Percentiles rank a stretch among this genome's conserved stretches.
Conservation (phyloP, 2,797 vertebrate genomes). For the Threskiornis aethiopicus region DNA sequence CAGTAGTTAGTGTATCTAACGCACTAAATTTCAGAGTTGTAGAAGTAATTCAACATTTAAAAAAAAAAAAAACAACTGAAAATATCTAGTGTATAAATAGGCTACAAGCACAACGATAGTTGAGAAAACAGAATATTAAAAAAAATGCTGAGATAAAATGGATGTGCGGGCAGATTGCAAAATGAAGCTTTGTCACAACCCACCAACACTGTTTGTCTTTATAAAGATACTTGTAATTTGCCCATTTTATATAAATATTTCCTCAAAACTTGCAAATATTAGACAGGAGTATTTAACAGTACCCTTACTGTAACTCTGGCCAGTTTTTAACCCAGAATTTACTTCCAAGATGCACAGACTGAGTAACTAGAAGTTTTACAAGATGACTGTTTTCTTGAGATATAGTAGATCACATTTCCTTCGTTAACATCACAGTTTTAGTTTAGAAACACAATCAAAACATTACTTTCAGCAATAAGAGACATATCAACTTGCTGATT, state of each 20-base stretch:
- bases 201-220: not conserved
- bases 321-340: constrained; percentile 23
- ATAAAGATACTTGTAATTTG: not conserved
- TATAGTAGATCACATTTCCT: not conserved
- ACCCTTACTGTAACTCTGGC: not conserved
- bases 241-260: not conserved
- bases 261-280: not conserved
- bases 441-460: not conserved
- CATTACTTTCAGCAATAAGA: not conserved
- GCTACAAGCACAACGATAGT: not conserved
- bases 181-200: not conserved
- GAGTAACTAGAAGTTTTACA: not conserved
- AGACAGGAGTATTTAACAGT: not conserved
- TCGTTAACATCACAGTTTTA: not conserved
- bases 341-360: not conserved
- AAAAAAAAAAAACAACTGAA: not conserved
- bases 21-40: not conserved
- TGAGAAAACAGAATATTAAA: not conserved
- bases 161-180: not conserved
- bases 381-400: not conserved
- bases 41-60: not conserved
- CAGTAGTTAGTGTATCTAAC: not conserved
- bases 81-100: not conserved
- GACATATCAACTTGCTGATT: not conserved
- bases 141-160: not conserved